Base-by-base conservation (phyloP, 2,797 vertebrate genomes). In the Heterohyrax brucei region DNA sequence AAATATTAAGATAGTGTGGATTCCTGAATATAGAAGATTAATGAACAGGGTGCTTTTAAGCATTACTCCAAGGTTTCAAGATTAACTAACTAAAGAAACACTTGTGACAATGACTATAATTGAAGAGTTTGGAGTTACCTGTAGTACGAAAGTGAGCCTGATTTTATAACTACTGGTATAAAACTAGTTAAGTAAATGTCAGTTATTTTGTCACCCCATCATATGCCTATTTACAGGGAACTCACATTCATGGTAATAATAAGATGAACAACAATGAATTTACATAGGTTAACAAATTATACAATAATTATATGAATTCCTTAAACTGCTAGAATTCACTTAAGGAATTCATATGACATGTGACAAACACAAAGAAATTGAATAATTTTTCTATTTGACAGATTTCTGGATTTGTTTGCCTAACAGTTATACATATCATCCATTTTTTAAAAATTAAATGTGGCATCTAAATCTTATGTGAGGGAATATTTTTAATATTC, bases 371-470 rank as follows among this genome's bases (percentile, higher is more conserved):
- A 84, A 82, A 90, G 39, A 73, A 33, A 66, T n/a, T 73, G 13
- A 78, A 48, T 61, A 22, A 24, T 72, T 68, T 87, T 44, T 83
- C 1, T 39, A 28, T 77, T 56, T 33, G n/a, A 88, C 7, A 86
- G 1, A 5, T 89, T 46, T 59, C 28, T 9, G 59, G 56, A 81
- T 79, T 10, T 88, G 10, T 48, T 64, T 80, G 46, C 5, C 28
- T 81, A 0, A 79, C 50, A n/a, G 22, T 87, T 77, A 39, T 9
- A 44, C 22, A 39, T 79, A 59, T 64, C 64, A 79, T 66, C 64
- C 44, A 61, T 82, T 70, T 59, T 84, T 59, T 94, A 84, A 84
- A 0, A 82, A 82, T 78, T 76, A 82, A 50, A 84, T 70, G 76
- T 79, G 79, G 18, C 50, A 62, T 68, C 12, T n/a, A 83, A 64